Evolutionary conservation across 2,113 vertebrate species (phyloP).

Genomic region (Delphinapterus leucas): DNA sequence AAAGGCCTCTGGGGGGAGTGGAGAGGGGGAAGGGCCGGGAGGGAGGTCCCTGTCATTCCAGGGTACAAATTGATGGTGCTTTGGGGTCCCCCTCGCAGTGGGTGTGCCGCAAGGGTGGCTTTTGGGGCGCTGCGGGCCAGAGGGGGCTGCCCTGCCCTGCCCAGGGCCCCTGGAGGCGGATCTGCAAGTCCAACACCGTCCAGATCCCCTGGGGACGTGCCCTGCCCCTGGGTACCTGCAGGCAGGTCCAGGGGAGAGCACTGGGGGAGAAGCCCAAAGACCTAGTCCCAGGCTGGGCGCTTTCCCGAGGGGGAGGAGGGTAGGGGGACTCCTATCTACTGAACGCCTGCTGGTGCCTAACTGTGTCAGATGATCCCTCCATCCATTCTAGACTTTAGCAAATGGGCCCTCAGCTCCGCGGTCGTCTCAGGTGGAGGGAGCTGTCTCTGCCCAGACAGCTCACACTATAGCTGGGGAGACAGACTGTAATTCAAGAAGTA

Average conservation of each 20-base stretch:
- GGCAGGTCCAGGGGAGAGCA: not conserved
- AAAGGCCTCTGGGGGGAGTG: not conserved
- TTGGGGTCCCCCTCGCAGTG: not conserved
- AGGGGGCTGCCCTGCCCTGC: not conserved
- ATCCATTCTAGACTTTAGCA: not conserved
- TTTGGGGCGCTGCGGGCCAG: not conserved
- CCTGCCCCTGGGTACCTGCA: not conserved
- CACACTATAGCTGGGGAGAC: not conserved
- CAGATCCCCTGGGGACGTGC: not conserved
- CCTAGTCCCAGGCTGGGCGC: not conserved
- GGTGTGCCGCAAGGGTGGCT: not conserved
- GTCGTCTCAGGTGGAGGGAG: not conserved
- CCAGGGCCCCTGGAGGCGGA: not conserved
- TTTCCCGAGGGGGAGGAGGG: not conserved
- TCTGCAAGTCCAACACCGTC: not conserved
- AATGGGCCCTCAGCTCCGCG: not conserved
- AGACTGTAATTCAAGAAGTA: not conserved
- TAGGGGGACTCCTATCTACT: accelerated
- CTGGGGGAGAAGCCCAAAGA: no score
- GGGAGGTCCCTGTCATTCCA: not conserved
- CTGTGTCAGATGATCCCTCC: not conserved
- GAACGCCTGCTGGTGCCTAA: not conserved
- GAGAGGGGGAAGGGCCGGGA: not conserved
- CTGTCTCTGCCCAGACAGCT: not conserved
- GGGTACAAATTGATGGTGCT: not conserved